Conservation (phyloP, 2,113 vertebrate species). For the Pluvianellus socialis region DNA sequence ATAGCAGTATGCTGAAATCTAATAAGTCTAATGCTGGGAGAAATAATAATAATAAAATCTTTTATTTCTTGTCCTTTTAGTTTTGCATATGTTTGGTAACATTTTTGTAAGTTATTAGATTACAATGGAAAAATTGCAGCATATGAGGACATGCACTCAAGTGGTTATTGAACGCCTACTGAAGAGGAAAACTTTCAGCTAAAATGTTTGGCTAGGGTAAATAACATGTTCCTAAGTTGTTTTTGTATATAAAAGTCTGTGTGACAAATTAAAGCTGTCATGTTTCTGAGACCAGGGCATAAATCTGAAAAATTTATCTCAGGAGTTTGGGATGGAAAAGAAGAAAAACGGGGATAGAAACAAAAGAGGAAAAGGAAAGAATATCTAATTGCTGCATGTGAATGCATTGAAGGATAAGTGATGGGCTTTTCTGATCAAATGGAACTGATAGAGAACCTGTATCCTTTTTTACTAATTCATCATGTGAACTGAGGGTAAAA, state of each 20-base stretch:
- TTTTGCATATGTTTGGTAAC: neutral
- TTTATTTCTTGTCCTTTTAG: conserved; percentile 18
- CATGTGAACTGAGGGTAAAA: neutral
- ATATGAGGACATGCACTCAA: neutral
- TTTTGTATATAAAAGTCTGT: neutral
- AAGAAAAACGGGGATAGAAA: neutral
- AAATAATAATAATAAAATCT: neutral
- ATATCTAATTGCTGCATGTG: neutral
- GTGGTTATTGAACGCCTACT: neutral
- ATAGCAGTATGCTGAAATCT: conserved; percentile 39
- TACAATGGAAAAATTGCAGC: neutral
- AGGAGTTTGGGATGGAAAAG: neutral
- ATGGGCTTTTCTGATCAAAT: neutral
- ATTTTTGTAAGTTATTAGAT: neutral
- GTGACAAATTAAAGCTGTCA: neutral
- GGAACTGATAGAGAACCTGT: neutral
- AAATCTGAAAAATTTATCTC: neutral
- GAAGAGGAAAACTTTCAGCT: neutral
- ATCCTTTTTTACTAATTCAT: neutral
- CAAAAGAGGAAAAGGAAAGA: neutral
- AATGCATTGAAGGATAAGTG: neutral
- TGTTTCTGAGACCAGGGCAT: neutral
- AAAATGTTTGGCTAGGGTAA: neutral
- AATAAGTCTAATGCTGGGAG: conserved; percentile 7
- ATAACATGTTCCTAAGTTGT: neutral